Evolutionary conservation across 2,797 vertebrate genomes (phyloP).

Genomic region (Oryzias dopingdopingensis): DNA sequence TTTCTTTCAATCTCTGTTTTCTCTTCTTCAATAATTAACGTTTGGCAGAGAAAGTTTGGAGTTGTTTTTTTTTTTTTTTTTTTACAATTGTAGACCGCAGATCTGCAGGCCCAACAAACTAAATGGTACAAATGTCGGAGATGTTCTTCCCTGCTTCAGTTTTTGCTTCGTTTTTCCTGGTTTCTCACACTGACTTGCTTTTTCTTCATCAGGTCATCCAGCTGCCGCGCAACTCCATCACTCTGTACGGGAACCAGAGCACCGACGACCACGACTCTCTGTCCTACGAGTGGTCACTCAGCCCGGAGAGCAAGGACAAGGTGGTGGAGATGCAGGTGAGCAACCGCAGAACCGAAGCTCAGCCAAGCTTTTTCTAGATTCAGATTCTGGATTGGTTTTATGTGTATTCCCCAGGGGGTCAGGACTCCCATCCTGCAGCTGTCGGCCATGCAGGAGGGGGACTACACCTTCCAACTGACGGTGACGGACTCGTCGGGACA

Average conservation of each 20-base stretch:
- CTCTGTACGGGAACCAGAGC: constrained; percentile 91
- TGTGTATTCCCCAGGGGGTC: constrained; percentile 80
- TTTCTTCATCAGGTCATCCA: constrained; percentile 87
- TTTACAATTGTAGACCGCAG: too few relatives aligned
- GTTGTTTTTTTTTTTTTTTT: too few relatives aligned
- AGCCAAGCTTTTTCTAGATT: neutral
- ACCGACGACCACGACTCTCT: constrained; percentile 91
- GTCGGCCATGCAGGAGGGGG: constrained; percentile 95
- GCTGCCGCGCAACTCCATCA: constrained; percentile 90
- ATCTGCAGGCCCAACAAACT: too few relatives aligned
- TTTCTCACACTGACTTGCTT: neutral
- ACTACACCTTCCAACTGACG: constrained; percentile 96
- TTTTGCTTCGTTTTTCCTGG: too few relatives aligned
- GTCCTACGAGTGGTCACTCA: constrained; percentile 97
- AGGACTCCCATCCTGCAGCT: constrained; percentile 90
- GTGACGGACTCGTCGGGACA: constrained; percentile 93
- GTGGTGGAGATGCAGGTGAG: constrained; percentile 98
- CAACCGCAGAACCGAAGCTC: fast-evolving
- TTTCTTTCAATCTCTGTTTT: too few relatives aligned
- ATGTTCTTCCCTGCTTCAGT: too few relatives aligned
- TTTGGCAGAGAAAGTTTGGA: too few relatives aligned
- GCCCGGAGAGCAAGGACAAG: constrained; percentile 93
- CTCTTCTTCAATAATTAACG: too few relatives aligned
- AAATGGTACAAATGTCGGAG: neutral
- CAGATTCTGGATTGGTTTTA: neutral